These are phyloP conservation scores for Egretta garzetta DNA, from an alignment of 2,113 vertebrate genomes.

Conservation along the genomic window DNA sequence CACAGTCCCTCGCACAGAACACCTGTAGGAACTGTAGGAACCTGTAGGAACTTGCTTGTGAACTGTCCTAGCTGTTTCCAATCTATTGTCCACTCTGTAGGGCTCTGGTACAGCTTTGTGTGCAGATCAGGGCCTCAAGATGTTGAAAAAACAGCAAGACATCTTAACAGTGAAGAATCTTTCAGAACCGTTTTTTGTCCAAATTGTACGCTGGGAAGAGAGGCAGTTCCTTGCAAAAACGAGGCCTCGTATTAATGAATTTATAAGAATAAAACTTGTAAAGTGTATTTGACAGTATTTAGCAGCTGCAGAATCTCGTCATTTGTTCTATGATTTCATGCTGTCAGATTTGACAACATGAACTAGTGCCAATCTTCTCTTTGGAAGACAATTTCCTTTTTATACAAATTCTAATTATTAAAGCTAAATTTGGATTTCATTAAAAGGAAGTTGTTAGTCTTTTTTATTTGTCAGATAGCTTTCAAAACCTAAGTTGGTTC, in stretches of 20 bases:
- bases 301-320: conserved; percentile 38
- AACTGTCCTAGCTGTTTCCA: not conserved
- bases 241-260: not conserved
- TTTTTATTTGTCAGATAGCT: conserved; percentile 29
- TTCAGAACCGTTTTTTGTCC: not conserved
- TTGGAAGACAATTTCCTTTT: conserved; percentile 61
- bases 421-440: conserved; percentile 56
- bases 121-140: not conserved
- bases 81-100: not conserved
- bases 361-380: conserved; percentile 29
- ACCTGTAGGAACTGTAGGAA: not conserved
- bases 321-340: conserved; percentile 49
- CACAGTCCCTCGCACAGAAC: not conserved
- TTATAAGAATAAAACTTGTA: conserved; percentile 35
- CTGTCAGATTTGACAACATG: conserved; percentile 61
- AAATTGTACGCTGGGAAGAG: not conserved
- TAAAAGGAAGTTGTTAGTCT: conserved; percentile 36
- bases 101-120: not conserved
- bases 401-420: conserved; percentile 55
- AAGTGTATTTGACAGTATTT: conserved; percentile 55
- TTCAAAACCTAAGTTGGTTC: conserved; percentile 30
- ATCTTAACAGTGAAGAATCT: not conserved
- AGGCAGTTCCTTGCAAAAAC: not conserved
- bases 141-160: not conserved
- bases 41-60: not conserved